Base-by-base conservation (phyloP, 2,113 vertebrate species). In the Sterrhoptilus dennistouni region DNA sequence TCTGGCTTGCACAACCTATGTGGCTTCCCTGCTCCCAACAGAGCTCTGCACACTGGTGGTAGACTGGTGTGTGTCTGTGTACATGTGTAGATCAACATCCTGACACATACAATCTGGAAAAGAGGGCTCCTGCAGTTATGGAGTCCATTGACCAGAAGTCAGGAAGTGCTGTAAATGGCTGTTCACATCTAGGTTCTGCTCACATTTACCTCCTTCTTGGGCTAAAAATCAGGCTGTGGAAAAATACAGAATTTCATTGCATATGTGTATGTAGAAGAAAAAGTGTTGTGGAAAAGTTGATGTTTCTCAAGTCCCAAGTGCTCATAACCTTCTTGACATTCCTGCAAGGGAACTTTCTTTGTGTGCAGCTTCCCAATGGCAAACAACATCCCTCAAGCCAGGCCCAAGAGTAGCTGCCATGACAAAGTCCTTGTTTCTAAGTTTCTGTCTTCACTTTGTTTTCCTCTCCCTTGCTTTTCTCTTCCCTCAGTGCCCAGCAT, bases 11-110 rank as follows among this genome's bases (percentile, higher is more conserved):
- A 38, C 40, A 63, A n/a, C 38, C 27, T 47, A 5, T 2, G 0
- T 33, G 28, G 5, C 21, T 71, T 36, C 53, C 27, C 44, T 24
- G 42, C 42, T 65, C 33, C 54, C 28, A 44, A n/a, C 18, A 59
- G 33, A 11, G 69, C 69, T 59, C 18, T n/a, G 35, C 14, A 36
- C 7, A 15, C 38, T 6, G 31, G 14, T n/a, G 38, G 24, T 4
- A 3, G 52, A 38, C 27, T 47, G 16, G 9, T 35, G 12, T 20
- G 7, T 42, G 44, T n/a, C 35, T 0, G 0, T 15, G 11, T 22
- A 2, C 1, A 5, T 22, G n/a, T 36, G 17, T 35, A 36, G 42
- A 24, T 79, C 22, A 15, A 17, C 72, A 23, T 12, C 52, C 23
- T 38, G 44, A 40, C 52, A 29, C 9, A 3, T 4, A 16, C 12